Base-by-base conservation (phyloP, 1,140 invertebrate genomes). In the Trichoplusia ni region DNA sequence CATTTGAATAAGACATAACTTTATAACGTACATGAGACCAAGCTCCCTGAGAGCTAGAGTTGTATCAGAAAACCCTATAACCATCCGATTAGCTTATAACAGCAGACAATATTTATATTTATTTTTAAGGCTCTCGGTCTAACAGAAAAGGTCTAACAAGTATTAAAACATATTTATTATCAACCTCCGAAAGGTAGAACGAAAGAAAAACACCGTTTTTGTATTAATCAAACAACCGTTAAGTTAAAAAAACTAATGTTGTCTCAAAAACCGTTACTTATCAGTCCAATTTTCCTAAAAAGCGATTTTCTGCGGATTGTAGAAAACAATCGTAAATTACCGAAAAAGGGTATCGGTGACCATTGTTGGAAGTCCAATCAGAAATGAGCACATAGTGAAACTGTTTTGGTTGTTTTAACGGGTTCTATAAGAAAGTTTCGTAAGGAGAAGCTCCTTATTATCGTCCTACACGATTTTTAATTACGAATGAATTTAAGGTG, bases 241-340 rank as follows among this genome's bases (percentile, higher is more conserved):
- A 66, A 4, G 42, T 47, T 49, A 35, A 46, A 40, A 42, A 51
- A 42, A 51, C 25, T 18, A 21, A 46, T 60, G 23, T 60, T 37
- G 21, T 9, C 53, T 29, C 33, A 56, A 56, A 16, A 62, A 76
- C 77, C 69, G 79, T 77, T 78, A 74, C 44, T 64, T 73, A 51
- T 33, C 47, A 71, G 67, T 77, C 61, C 64, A 54, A 68, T 75
- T 82, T 69, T 40, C 71, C 72, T 74, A 77, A 80, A 79, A 67
- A 67, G 46, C 42, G 19, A 29, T 75, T 75, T 75, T 68, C 49
- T 46, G 37, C 27, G 33, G 11, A 21, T 35, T 25, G 61, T 63
- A 62, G 64, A 44, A 73, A 71, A 76, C 60, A 66, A 71, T 70
- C 69, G 64, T 73, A 71, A 71, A 72, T 51, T 59, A 46, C 71